Evolutionary conservation across 2,797 vertebrate species (phyloP), one percentile per base, ranked within the genome.

Genomic region (Lutjanus argentimaculatus): DNA sequence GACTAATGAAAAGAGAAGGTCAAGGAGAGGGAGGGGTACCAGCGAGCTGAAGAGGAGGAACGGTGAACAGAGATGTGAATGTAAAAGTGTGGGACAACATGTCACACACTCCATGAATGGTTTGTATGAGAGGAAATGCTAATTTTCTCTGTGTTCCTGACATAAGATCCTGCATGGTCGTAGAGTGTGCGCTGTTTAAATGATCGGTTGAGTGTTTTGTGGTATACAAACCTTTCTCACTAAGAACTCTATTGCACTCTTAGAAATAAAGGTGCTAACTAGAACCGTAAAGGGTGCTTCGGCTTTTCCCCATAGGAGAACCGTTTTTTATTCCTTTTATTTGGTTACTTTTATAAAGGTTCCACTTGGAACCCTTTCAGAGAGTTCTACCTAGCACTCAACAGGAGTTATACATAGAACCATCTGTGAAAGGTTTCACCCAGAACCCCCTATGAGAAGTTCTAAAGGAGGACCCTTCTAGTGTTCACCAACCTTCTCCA

Each of bases 1-100:
- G 94, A 95, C 93, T 95, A 94, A 95, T 94, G 92, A 94, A 94
- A 94, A 92, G 93, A 95, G 93, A 93, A 94, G 93, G 93, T 93
- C 93, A 94, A 93, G 91, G 91, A 87, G 91, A 93, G 80, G 87
- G 91, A 91, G 89, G 89, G 84, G 89, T 64, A 13, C 72, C 40
- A 3, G 55, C 13, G 52, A 75, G 80, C 75, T 69, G 84, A 72
- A 30, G 70, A 72, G 72, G 74, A 77, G 84, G 61, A 85, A 69
- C 6, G 57, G 76, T 40, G 72, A 90, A 91, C 75, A 88, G 79
- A 90, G 88, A 93, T 83, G 89, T 90, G 89, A 77, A 88, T 82
- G 87, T 91, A 73, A 85, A 90, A 88, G 84, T 81, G 55, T 17
- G 43, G 84, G 84, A 91, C 85, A 81, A 75, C 74, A 79, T 91